A percentile compares a stretch with the other conserved stretches of the same genome.
Evolutionary conservation across 2,797 vertebrate species (phyloP).

Genomic region (Peromyscus nudipes): DNA sequence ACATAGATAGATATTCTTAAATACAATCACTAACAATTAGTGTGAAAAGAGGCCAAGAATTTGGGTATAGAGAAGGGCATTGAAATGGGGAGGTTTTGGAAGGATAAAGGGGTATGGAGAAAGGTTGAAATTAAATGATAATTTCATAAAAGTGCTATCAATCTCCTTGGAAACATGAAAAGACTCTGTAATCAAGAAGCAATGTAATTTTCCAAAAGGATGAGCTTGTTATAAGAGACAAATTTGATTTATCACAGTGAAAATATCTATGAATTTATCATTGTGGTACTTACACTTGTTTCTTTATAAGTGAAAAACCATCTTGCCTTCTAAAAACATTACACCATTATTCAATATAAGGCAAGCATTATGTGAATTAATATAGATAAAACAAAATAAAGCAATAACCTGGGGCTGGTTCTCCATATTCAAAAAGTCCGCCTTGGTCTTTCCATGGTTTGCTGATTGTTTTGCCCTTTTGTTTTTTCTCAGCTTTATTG

Average conservation of each 20-base stretch:
- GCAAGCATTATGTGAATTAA: background rate
- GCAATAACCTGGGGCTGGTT: background rate
- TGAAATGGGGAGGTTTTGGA: background rate
- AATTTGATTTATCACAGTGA: background rate
- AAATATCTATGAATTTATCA: background rate
- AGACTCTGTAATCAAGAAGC: background rate
- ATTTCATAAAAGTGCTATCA: background rate
- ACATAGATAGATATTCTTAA: background rate
- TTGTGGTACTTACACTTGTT: background rate
- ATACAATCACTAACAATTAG: background rate
- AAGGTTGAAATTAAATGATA: background rate
- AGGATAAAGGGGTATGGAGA: background rate
- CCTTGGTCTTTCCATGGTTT: background rate
- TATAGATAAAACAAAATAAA: background rate
- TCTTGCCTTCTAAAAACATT: background rate
- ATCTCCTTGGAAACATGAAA: background rate
- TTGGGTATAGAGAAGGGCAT: background rate
- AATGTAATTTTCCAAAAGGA: background rate
- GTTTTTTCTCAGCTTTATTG: background rate
- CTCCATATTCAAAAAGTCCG: background rate
- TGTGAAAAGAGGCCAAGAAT: background rate
- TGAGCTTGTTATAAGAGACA: background rate
- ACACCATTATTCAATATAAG: background rate
- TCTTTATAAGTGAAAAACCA: background rate
- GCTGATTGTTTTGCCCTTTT: background rate